Evolutionary conservation across 2,888 invertebrate species (phyloP), one percentile per base, ranked within the genome.

Genomic region (Drepana falcataria): DNA sequence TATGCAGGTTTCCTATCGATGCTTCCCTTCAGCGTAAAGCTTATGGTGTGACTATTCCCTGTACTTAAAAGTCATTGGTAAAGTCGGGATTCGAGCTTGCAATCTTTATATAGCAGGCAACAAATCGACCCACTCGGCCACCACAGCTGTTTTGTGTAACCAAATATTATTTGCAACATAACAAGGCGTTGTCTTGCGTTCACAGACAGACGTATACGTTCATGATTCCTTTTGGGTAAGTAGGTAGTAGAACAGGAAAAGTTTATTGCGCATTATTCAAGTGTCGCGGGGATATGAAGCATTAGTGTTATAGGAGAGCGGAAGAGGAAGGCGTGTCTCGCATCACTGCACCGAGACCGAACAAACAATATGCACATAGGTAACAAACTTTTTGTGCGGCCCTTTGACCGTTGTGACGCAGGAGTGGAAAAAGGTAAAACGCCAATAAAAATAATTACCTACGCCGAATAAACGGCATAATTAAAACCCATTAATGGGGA

Each of bases 241-340:
- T 37, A 49, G 61, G 57, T 60, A 58, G 57, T 60, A 59, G 35
- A 68, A 60, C 65, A 73, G 73, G 75, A 75, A 75, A 73, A 73
- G 55, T 69, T 66, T 68, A 69, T 65, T 66, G 70, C 60, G 60
- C 60, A 66, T 63, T 69, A 67, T 64, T 65, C 65, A 71, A 65
- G 69, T 69, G 66, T 65, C 66, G 59, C 60, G 60, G 60, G 55
- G 61, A 65, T 62, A 65, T 71, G 68, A 71, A 70, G 58, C 55
- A 58, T 68, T 70, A 62, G 65, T 56, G 54, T 57, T 59, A 57
- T 63, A 58, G 63, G 64, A 75, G 72, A 73, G 69, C 83, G 81
- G 79, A 85, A 82, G 78, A 86, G 88, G 88, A 88, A 88, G 74
- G 65, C 57, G 54, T 63, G 79, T 75, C 71, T 73, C 83, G 80